Conservation (phyloP, 1,140 invertebrate genomes). For the Lepidurus packardi region DNA sequence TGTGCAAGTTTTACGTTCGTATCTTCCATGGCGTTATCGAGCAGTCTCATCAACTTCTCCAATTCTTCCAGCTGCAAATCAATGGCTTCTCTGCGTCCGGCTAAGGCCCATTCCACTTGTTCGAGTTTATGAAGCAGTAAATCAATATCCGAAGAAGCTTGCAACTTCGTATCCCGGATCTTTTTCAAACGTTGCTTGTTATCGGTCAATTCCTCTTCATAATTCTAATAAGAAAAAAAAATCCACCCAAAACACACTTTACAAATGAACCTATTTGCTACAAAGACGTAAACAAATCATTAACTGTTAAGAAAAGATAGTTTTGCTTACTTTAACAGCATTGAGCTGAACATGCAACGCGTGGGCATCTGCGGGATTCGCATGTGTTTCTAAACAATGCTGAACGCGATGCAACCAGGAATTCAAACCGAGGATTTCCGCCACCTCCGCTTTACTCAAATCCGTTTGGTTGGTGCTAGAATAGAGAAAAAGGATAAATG, state of each 20-base stretch:
- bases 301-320: background rate
- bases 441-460: slow-evolving; percentile 6
- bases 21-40: slow-evolving; percentile 15
- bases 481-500: slow-evolving; percentile 13
- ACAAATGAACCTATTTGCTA: no score
- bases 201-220: slow-evolving; percentile 58
- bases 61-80: slow-evolving; percentile 14
- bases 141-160: slow-evolving; percentile 36
- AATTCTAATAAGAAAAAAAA: slow-evolving; percentile 51
- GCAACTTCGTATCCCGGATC: slow-evolving; percentile 48
- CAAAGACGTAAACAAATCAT: background rate
- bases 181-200: slow-evolving; percentile 53
- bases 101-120: slow-evolving; percentile 14
- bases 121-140: slow-evolving; percentile 14
- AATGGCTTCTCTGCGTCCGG: background rate
- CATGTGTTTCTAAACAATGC: slow-evolving; percentile 54
- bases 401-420: slow-evolving; percentile 49
- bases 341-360: slow-evolving; percentile 56
- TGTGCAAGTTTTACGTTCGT: background rate
- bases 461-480: background rate
- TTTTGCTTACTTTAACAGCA: slow-evolving; percentile 56
- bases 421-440: slow-evolving; percentile 38
- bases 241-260: background rate
- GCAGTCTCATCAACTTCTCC: background rate
- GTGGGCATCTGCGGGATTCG: slow-evolving; percentile 60